A percentile compares a stretch with the other conserved stretches of the same genome.
Evolutionary conservation across 2,113 vertebrate genomes (phyloP).

Genomic region (Oxyura jamaicensis): DNA sequence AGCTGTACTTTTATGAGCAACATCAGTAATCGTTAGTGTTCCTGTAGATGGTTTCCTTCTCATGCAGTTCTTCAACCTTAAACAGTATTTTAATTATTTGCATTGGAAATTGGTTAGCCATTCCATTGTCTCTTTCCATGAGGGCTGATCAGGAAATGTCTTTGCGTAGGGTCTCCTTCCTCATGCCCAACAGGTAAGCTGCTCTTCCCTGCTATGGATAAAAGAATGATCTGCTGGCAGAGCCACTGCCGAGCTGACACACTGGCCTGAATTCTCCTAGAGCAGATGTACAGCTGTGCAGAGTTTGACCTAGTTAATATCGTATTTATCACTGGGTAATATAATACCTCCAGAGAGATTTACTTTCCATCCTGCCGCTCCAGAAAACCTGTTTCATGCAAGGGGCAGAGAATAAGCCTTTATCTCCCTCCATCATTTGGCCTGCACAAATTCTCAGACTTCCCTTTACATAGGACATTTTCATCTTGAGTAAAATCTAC

Average conservation of each 20-base stretch:
- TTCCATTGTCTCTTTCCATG: background rate
- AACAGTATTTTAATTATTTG: background rate
- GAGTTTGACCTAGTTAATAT: conserved; percentile 31
- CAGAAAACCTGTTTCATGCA: background rate
- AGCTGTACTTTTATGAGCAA: background rate
- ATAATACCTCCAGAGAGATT: background rate
- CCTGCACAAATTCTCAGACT: background rate
- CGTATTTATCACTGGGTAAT: conserved; percentile 10
- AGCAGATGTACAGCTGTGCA: background rate
- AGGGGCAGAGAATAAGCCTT: background rate
- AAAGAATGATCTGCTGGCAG: conserved; percentile 42
- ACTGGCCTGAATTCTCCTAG: background rate
- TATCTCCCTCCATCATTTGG: background rate
- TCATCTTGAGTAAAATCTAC: background rate
- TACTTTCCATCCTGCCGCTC: background rate
- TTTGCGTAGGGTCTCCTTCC: background rate
- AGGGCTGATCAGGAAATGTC: background rate
- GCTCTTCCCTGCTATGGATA: background rate
- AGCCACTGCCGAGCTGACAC: background rate
- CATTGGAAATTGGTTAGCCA: background rate
- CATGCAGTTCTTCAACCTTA: background rate
- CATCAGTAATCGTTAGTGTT: background rate
- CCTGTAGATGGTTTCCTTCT: background rate
- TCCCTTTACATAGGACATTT: background rate
- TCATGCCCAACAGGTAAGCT: background rate